Evolutionary conservation across 2,797 vertebrate species (phyloP), one percentile per base, ranked within the genome.

Genomic region (Knipowitschia caucasica): DNA sequence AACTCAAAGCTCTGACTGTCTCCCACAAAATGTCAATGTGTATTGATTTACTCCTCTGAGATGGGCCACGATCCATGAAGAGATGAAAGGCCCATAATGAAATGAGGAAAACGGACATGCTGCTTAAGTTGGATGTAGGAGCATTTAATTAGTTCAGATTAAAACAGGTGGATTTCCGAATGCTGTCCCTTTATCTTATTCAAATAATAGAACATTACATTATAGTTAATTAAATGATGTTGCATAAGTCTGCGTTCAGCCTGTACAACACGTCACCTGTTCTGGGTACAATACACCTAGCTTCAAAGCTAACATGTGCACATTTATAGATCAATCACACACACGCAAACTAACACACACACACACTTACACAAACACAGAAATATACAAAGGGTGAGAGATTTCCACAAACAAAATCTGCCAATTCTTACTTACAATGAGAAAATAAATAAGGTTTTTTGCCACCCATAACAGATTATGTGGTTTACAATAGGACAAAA

Each of bases 11-110:
- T 24, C 67, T 74, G 56, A 39, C 46, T 64, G 68, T 70, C 47
- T 54, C 62, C 50, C 49, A 49, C 59, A 62, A 73, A 78, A 76
- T 66, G 51, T 30, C 62, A 43, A 55, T 46, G 34, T 11, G n/a
- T 52, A 80, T 83, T 12, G 72, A 83, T 79, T 67, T 59, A 50
- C 47, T 65, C 46, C 50, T 62, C 43, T 53, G 56, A 64, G 47
- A 50, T 18, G 36, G 53, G 64, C 64, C 59, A 43, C 43, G 62
- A 78, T 65, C 72, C 67, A 69, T 38, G 47, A 50, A 49, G 35
- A 51, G 66, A 65, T 62, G 50, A 80, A 63, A 76, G 55, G 45
- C 53, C 44, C 45, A 51, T 62, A 56, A 67, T 64, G 40, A 71
- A 68, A 73, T 27, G 20, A 17, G 29, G 43, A 36, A 62, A 43